Evolutionary conservation across 2,797 vertebrate species (phyloP), one percentile per base, ranked within the genome.

Genomic region (Hypotaenidia philippensis): DNA sequence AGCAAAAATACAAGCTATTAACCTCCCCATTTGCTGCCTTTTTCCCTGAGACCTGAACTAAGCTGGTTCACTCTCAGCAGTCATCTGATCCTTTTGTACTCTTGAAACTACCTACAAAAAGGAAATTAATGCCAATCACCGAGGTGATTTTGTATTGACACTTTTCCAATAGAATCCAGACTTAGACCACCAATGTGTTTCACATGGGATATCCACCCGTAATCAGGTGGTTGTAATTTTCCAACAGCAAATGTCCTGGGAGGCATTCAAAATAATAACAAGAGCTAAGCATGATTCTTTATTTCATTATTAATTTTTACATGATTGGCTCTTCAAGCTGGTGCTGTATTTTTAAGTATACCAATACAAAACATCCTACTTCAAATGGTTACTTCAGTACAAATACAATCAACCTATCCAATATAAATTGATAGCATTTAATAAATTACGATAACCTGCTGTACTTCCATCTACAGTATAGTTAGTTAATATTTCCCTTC

Each of bases 401-500:
- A 56, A 56, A 87, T 13, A 83, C 5, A 68, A 81, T 31, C 40
- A 78, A 55, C 5, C 29, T 49, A 56, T 16, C 23, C 38, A 61
- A 74, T 34, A 81, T 36, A 93, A 91, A 76, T 22, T n/a, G 9
- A 25, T 81, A 40, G 53, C 56, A 61, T 32, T 94, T 93, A 29
- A 84, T 78, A 83, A 91, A 66, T 40, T 52, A 44, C 52, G 26
- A 76, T 86, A 95, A 95, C 75, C 65, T 89, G 70, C 68, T 93
- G 32, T 53, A 94, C 83, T 91, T 92, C 83, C 40, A 93, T 83
- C 87, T 93, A 70, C 36, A 66, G 18, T 69, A 66, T 36, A 74
- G 74, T 71, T 87, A 87, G 72, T 74, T 91, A 83, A 70, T 93
- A 97, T 93, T 97, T 89, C 79, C 83, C 92, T 96, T 97, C 93